Conservation (phyloP, 2,888 invertebrate species). For the Hyposoter didymator region DNA sequence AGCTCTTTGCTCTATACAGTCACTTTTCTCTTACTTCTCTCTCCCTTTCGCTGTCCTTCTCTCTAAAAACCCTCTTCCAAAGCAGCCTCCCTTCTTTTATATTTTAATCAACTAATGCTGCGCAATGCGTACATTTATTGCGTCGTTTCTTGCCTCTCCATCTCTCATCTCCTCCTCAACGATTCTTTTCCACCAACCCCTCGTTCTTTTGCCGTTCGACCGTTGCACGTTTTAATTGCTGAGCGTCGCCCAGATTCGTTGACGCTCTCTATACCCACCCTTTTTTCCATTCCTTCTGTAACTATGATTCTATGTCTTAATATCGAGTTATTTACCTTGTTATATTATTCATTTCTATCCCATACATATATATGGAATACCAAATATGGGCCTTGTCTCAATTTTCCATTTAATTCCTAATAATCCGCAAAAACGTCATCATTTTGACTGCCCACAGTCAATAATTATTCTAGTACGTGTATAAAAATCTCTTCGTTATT, state of each 20-base stretch:
- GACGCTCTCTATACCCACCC: constrained; percentile 75
- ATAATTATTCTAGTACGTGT: background rate
- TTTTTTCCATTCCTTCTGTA: background rate
- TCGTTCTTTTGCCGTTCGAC: constrained; percentile 69
- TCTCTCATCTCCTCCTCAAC: constrained; percentile 65
- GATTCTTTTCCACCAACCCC: constrained; percentile 67
- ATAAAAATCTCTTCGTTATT: background rate
- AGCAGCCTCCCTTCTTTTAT: constrained; percentile 77
- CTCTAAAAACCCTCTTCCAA: constrained; percentile 59
- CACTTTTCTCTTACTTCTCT: constrained; percentile 53
- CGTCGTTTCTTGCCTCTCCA: constrained; percentile 77
- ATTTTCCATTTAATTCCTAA: too few relatives aligned
- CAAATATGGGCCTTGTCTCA: background rate
- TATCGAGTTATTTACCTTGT: background rate
- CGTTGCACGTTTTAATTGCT: constrained; percentile 82
- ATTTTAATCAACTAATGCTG: constrained; percentile 84
- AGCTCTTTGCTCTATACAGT: constrained; percentile 65
- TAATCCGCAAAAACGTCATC: background rate
- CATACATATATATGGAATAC: background rate
- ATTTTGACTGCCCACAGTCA: background rate
- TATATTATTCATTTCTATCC: too few relatives aligned
- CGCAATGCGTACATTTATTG: constrained; percentile 83
- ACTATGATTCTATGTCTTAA: background rate
- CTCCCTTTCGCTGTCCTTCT: constrained; percentile 4
- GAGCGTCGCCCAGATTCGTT: constrained; percentile 81